Conservation (phyloP, 2,888 invertebrate genomes). For the Campoplex capitator region DNA sequence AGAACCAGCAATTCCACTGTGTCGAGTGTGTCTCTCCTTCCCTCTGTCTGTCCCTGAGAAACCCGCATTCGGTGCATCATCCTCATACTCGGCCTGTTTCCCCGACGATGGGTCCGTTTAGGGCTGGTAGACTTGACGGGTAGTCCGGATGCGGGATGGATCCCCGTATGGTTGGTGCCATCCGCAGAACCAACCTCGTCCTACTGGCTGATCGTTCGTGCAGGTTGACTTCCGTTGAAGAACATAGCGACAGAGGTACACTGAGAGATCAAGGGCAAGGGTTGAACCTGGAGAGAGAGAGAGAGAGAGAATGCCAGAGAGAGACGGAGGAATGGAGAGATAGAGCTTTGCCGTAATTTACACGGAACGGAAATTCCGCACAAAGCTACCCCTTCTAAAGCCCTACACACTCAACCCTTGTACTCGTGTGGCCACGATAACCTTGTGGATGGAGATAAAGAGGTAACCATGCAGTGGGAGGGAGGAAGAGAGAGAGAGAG, state of each 20-base stretch:
- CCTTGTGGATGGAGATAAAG: conserved; percentile 37
- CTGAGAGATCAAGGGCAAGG: conserved; percentile 29
- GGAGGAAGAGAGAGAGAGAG: not conserved
- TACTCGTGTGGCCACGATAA: conserved; percentile 62
- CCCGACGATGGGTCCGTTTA: conserved; percentile 2
- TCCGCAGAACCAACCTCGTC: not conserved
- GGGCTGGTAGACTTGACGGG: conserved; percentile 22
- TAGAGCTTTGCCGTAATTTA: conserved; percentile 65
- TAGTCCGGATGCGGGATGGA: conserved; percentile 62
- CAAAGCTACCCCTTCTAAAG: conserved; percentile 63
- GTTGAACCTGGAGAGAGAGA: conserved; percentile 10
- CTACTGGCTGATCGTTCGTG: conserved; percentile 17
- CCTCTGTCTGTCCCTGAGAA: conserved; percentile 1
- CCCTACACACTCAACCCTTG: conserved; percentile 30
- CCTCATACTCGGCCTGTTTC: conserved; percentile 15
- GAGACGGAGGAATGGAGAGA: conserved; percentile 17
- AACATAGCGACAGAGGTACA: conserved; percentile 56
- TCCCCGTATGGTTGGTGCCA: conserved; percentile 44
- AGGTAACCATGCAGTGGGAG: conserved; percentile 8
- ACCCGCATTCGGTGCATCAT: conserved; percentile 36
- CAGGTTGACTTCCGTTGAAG: conserved; percentile 57
- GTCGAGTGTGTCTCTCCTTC: not conserved
- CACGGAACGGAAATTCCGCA: conserved; percentile 67
- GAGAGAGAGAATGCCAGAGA: not conserved
- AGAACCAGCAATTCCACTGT: conserved; percentile 35